Conservation (phyloP, 92 coral and sea anemone genomes). For the Actinostola sp. region DNA sequence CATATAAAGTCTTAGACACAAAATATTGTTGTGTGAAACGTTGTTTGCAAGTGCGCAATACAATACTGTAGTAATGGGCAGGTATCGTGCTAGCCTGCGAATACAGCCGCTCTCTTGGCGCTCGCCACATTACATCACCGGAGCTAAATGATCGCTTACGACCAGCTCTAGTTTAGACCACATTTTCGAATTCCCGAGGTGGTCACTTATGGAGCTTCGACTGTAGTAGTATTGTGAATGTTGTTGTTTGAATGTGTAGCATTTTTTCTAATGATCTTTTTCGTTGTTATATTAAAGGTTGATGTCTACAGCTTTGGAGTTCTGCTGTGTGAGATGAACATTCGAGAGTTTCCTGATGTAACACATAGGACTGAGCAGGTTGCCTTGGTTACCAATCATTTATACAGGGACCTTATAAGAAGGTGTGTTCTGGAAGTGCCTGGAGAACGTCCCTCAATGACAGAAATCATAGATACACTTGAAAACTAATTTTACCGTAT, state of each 20-base stretch:
- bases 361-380: neutral
- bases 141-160: too few relatives aligned
- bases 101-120: too few relatives aligned
- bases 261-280: neutral
- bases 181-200: too few relatives aligned
- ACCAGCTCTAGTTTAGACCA: too few relatives aligned
- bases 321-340: conserved; percentile 77
- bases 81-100: too few relatives aligned
- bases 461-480: conserved; percentile 26
- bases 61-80: too few relatives aligned
- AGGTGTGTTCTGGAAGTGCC: conserved; percentile 43
- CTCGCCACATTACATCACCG: too few relatives aligned
- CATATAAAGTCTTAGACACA: too few relatives aligned
- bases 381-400: neutral
- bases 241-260: neutral
- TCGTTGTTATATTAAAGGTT: conserved; percentile 53
- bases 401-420: conserved; percentile 14
- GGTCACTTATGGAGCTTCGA: too few relatives aligned
- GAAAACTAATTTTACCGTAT: too few relatives aligned
- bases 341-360: conserved; percentile 58
- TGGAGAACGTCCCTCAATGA: conserved; percentile 54
- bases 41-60: too few relatives aligned
- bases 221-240: neutral
- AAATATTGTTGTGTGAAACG: too few relatives aligned
- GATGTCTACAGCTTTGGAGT: conserved; percentile 80